Percentiles rank a stretch among this genome's conserved stretches.
These are phyloP conservation scores for Bedellia somnulentella DNA, from an alignment of 2,888 invertebrate species.

Conservation along the genomic window DNA sequence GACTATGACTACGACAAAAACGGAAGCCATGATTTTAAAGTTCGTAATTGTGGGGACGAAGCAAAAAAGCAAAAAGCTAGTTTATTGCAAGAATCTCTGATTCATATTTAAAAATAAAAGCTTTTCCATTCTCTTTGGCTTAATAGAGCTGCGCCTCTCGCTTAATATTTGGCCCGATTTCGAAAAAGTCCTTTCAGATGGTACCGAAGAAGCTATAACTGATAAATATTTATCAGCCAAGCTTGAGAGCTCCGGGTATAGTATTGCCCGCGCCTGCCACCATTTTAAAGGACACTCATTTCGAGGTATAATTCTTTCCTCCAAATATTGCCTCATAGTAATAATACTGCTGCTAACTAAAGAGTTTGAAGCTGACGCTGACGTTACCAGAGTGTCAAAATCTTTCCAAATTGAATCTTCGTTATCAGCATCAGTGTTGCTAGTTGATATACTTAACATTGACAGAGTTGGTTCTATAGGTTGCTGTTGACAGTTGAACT, in stretches of 20 bases:
- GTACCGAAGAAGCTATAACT: slow-evolving; percentile 6
- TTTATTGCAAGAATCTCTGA: too few species aligned
- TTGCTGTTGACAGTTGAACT: slow-evolving; percentile 10
- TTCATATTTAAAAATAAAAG: too few species aligned
- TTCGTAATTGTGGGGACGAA: too few species aligned
- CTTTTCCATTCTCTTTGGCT: too few species aligned
- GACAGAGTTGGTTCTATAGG: slow-evolving; percentile 8
- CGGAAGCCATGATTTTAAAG: too few species aligned
- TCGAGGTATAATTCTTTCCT: slow-evolving; percentile 13
- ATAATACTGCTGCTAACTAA: slow-evolving; percentile 13
- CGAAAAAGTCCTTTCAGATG: too few species aligned
- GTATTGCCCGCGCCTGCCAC: slow-evolving; percentile 12
- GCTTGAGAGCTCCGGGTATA: slow-evolving; percentile 14
- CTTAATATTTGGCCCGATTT: too few species aligned
- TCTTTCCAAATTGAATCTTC: slow-evolving; percentile 11
- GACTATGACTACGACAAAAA: too few species aligned
- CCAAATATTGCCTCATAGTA: slow-evolving; percentile 14
- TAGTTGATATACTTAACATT: slow-evolving; percentile 10
- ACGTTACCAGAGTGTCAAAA: slow-evolving; percentile 11
- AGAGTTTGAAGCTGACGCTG: slow-evolving; percentile 9
- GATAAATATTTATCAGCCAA: slow-evolving; percentile 5
- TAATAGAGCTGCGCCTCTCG: too few species aligned
- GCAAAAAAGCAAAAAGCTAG: too few species aligned
- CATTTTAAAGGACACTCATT: slow-evolving; percentile 15
- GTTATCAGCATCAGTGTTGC: slow-evolving; percentile 9